A percentile compares a stretch with the other conserved stretches of the same genome.
phyloP scores from a whole-genome alignment of 2,113 vertebrate species.

The Murina feae region DNA sequence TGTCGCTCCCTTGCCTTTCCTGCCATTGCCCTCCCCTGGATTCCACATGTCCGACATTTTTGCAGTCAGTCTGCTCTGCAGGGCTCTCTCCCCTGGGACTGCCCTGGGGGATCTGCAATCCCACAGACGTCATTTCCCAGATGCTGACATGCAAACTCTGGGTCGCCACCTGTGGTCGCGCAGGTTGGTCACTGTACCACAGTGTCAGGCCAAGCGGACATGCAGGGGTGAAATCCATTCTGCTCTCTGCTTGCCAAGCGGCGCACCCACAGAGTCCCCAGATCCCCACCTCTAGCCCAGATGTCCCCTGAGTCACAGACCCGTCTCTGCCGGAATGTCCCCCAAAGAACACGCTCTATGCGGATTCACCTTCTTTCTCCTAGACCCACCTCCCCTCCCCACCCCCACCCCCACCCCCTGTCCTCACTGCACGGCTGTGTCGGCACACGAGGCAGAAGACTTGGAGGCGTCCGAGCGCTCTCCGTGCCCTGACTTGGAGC shows the following conservation, averaged over 20 bases:
- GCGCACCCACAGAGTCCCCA: not conserved
- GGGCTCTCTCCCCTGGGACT: not conserved
- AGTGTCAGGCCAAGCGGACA: not conserved
- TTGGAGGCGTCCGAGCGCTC: not conserved
- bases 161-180: not conserved
- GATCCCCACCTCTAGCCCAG: not conserved
- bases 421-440: not conserved
- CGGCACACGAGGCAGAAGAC: not conserved
- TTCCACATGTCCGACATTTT: not conserved
- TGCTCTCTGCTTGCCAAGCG: not conserved
- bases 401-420: rapidly evolving
- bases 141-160: not conserved
- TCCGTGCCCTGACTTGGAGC: not conserved
- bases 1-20: not conserved
- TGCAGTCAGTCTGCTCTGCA: not conserved
- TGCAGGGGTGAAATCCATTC: not conserved
- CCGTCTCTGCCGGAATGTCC: not conserved
- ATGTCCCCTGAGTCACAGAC: not conserved
- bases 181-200: not conserved
- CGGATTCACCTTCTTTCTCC: not conserved
- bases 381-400: not conserved
- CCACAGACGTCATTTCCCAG: not conserved
- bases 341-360: not conserved
- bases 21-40: not conserved
- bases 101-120: not conserved